A percentile compares a stretch with the other conserved stretches of the same genome.
Conservation (phyloP, 2,113 vertebrate genomes). For the Sturnira hondurensis region DNA sequence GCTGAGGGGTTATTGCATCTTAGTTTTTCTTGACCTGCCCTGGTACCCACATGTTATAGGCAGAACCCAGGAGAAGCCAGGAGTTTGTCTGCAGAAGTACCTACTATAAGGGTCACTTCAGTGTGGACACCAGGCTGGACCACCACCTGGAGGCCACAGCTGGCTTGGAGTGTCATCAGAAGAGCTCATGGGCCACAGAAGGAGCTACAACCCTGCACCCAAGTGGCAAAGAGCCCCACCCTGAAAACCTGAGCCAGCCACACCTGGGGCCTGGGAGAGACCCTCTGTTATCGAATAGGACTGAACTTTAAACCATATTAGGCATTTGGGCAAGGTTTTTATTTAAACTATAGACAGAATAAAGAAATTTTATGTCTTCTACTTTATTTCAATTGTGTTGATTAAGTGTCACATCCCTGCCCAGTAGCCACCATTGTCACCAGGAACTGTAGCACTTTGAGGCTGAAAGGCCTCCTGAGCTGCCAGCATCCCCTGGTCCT, state of each 20-base stretch:
- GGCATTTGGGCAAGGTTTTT: not conserved
- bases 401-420: not conserved
- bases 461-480: not conserved
- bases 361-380: not conserved
- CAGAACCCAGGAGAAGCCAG: not conserved
- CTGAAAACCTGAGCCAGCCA: not conserved
- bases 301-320: not conserved
- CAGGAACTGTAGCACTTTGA: rapidly evolving
- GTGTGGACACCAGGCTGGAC: not conserved
- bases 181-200: not conserved
- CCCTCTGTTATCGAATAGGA: rapidly evolving
- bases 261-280: not conserved
- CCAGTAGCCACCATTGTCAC: not conserved
- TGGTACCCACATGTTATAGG: not conserved
- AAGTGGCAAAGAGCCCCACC: not conserved
- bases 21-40: not conserved
- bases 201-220: not conserved
- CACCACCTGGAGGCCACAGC: not conserved
- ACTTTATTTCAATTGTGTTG: no score
- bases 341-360: not conserved
- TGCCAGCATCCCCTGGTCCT: not conserved
- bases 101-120: not conserved
- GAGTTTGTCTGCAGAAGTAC: not conserved
- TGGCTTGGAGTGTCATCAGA: not conserved
- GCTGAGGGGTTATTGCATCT: not conserved